Evolutionary conservation across 1,140 invertebrate genomes (phyloP), one percentile per base, ranked within the genome.

Genomic region (Drosophila melanica): DNA sequence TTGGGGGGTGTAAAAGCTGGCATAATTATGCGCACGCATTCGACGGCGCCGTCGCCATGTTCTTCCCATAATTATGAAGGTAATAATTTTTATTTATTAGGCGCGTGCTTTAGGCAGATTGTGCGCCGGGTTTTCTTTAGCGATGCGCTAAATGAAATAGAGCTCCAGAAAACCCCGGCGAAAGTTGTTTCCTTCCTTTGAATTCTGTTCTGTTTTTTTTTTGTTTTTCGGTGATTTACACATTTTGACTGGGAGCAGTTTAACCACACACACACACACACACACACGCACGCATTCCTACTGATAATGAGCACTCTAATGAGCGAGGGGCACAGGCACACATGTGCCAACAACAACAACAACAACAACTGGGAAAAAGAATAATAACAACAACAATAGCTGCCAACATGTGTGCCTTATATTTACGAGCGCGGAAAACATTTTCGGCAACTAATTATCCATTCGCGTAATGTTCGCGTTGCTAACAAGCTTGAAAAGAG

Each of bases 381-480:
- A 27, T 27, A 27, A 27, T 20, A 33, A 48, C 33, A 55, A 55
- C 33, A 37, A 65, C n/a, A 64, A 71, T 53, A 58, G 54, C 37
- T 66, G 41, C 54, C 48, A 73, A 68, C 59, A 89, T 90, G 87
- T 90, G 89, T 85, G 82, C 66, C 77, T 84, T 72, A 77, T 90
- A 89, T 90, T 90, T 90, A 90, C 79, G 82, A 89, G 71, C 74
- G 75, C 44, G 50, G 76, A 89, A 90, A 81, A 89, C 85, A 89
- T 90, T 86, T 90, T 90, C 81, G 84, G 89, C 89, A 90, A 90
- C 89, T 90, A 90, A 90, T 90, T 90, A 90, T 90, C 89, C 84
- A 85, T 89, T 90, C 80, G 68, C 79, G 69, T 81, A 64, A 86
- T 90, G 86, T 90, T 86, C 78, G 77, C 81, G 81, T 41, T 58